Base-by-base conservation (phyloP, 1,140 invertebrate genomes). In the Hylaeus volcanicus region DNA sequence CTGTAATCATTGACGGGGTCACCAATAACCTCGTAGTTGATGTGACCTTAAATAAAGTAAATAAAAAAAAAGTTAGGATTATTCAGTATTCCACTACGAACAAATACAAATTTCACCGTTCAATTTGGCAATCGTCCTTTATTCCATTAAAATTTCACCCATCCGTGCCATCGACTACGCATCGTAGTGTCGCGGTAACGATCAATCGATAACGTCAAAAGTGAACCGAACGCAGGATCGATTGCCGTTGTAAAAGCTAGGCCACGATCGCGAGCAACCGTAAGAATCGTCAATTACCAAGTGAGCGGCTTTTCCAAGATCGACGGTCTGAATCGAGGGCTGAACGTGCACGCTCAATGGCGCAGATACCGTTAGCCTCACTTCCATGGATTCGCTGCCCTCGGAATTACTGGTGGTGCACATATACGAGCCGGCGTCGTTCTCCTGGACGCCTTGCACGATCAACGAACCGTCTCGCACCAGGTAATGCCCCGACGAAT, bases 321-420 rank as follows among this genome's bases (percentile, higher is more conserved):
- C 94, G 63, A 95, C 93, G 14, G 94, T 94, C 89, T 95, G 94
- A 74, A 94, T 89, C 79, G 93, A 93, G 2, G 95, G 95, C 64
- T 95, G 94, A 2, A 95, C 93, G 78, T 93, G 94, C 55, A 95
- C 94, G 48, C 93, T 92, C 26, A 95, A 92, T 51, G 94, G 90
- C 6, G 94, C 93, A 3, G 93, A 93, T 58, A 95, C 94, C 39
- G 92, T 92, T 56, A 95, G 90, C 48, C 93, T 90, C 2, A 95
- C 92, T 85, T 95, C 94, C 74, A 94, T 88, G 9, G 94, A 90
- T 84, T 95, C 95, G 84, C 94, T 95, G 5, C 95, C 95, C 78
- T 94, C 94, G 80, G 93, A 93, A 88, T 95, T 96, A 88, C 94
- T 95, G 6, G 94, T 94, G 41, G 94, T 93, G 89, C 95, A 95